Base-by-base conservation (phyloP, 2,888 invertebrate genomes). In the Papilio protenor region DNA sequence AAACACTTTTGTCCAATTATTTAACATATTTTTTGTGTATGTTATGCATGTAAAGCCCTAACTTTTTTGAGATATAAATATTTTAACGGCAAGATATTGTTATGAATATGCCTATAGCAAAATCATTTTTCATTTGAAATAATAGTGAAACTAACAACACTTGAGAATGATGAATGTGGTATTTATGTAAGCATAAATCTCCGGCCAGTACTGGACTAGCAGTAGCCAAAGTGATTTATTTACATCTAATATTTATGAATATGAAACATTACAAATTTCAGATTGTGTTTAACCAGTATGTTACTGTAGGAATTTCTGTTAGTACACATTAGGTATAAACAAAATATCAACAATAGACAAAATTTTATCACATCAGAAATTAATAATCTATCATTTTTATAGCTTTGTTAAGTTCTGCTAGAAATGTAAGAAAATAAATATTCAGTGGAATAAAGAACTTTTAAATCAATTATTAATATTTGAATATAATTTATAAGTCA, bases 161-260 rank as follows among this genome's bases (percentile, higher is more conserved):
- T 76, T 45, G 75, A 75, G 61, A 55, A 79, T 80, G 79, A 80
- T 81, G 79, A 79, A 81, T 79, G 77, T 76, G 70, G 72, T 76
- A 80, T 81, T 83, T 70, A 75, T 78, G 80, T 72, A 23, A 57
- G 16, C 23, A 57, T 69, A 75, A 69, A 69, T 75, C 55, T 69
- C 66, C 23, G 18, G 74, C 61, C 61, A 40, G n/a, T 64, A 11
- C 33, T 1, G n/a, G 10, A 49, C 61, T 23, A 73, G n/a, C 6
- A 27, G 10, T 47, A 21, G 47, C 21, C 55, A 59, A 61, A 45
- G 40, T 73, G 66, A 75, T 55, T 49, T 74, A 74, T 74, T 74
- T 49, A 61, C 12, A 12, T 64, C 45, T 27, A 74, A 74, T 61
- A 21, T 16, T 14, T 61, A 73, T 61, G 5, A 59, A 16, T 16